Evolutionary conservation across 2,113 vertebrate genomes (phyloP).

Genomic region (Tyto alba): DNA sequence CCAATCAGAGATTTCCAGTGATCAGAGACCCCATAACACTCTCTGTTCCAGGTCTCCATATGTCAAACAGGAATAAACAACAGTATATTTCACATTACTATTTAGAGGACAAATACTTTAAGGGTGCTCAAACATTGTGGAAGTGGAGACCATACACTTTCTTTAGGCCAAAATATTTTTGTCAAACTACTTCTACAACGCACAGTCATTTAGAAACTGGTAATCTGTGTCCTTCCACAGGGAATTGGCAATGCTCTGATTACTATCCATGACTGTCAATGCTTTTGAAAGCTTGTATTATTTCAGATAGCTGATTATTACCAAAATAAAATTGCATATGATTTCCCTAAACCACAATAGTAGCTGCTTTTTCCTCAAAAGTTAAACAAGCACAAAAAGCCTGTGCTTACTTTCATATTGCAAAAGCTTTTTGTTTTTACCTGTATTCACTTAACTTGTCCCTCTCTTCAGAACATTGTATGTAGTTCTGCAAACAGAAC

Average conservation of each 20-base stretch:
- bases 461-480: not conserved
- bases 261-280: not conserved
- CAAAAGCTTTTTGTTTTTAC: not conserved
- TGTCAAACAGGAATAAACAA: not conserved
- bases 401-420: not conserved
- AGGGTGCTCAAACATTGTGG: not conserved
- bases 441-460: not conserved
- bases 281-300: not conserved
- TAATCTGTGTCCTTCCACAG: not conserved
- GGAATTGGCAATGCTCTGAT: not conserved
- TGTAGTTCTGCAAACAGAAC: not conserved
- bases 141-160: not conserved
- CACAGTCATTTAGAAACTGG: not conserved
- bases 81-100: not conserved
- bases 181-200: not conserved
- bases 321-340: not conserved
- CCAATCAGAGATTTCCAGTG: not conserved
- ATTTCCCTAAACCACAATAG: not conserved
- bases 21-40: not conserved
- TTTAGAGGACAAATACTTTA: not conserved
- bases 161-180: not conserved
- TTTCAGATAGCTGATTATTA: not conserved
- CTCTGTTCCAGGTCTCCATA: not conserved
- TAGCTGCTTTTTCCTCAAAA: not conserved
- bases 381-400: not conserved